Evolutionary conservation across 2,888 invertebrate genomes (phyloP).

Genomic region (Tachystola acroxantha): DNA sequence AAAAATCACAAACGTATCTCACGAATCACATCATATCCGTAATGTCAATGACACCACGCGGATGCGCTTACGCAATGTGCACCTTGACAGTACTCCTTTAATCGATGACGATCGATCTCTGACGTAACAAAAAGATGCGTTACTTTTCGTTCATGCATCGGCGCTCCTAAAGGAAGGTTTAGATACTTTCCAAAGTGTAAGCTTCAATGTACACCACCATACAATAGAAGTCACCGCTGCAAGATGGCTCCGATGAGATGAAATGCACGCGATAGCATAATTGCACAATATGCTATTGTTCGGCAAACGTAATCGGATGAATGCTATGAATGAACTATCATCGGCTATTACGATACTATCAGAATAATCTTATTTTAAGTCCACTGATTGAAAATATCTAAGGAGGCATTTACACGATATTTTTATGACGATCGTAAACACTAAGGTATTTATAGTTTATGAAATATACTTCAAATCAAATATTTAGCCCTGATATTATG

Average conservation of each 20-base stretch:
- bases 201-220: conserved; percentile 1
- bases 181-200: not conserved
- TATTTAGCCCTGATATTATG: conserved; percentile 16
- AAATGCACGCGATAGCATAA: conserved; percentile 63
- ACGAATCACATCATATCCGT: conserved; percentile 52
- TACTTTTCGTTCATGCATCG: conserved; percentile 21
- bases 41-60: conserved; percentile 70
- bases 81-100: conserved; percentile 64
- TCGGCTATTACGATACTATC: conserved; percentile 47
- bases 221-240: conserved; percentile 6
- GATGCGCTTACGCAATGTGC: conserved; percentile 63
- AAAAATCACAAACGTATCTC: conserved; percentile 36
- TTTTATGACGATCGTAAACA: conserved; percentile 37
- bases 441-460: conserved; percentile 38
- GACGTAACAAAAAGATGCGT: conserved; percentile 42
- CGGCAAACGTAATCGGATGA: conserved; percentile 43
- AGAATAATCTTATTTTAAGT: conserved; percentile 27
- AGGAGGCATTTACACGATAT: conserved; percentile 22
- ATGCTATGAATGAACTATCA: conserved; percentile 57
- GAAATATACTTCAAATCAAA: conserved; percentile 26
- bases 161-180: conserved; percentile 4
- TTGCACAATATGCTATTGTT: conserved; percentile 70
- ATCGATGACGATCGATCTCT: conserved; percentile 45
- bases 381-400: conserved; percentile 42
- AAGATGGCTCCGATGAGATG: conserved; percentile 50